Base-by-base conservation (phyloP, 1,140 invertebrate genomes). In the Eufriesea mexicana region DNA sequence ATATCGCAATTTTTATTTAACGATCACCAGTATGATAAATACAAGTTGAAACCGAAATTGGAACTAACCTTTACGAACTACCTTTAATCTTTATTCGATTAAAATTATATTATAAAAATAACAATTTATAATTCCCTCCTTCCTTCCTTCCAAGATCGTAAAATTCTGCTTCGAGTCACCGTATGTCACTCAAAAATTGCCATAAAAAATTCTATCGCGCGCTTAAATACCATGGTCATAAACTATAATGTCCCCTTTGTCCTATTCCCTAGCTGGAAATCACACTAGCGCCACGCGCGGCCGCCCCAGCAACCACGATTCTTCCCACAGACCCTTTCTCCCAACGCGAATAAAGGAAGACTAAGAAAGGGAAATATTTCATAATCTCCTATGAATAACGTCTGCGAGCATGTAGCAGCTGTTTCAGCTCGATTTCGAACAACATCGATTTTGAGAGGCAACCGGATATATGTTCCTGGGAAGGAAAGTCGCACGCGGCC, bases 401-500 rank as follows among this genome's bases (percentile, higher is more conserved):
- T 25, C 12, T 51, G 4, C 18, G 14, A 49, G 25, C 47, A 70
- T 51, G 47, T 25, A 28, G 14, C 47, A 28, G 4, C 23, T 25
- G 47, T 70, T 70, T 47, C 67, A 55, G 28, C 49, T 42, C 2
- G 12, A 72, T 72, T 77, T 54, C 62, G 18, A 68, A 20, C 54
- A 35, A 25, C 16, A 2, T 9, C 45, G 86, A 84, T 86, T 84
- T 80, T 76, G 55, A 59, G 68, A 81, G 55, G 45, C 47, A 86
- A 87, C 88, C 90, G 91, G 90, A 92, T 89, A 84, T 73, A 71
- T 47, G 82, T 75, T 87, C 76, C 79, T 62, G 61, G 82, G 70
- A 83, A 51, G 82, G 88, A 91, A 91, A 92, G 86, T 91, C 84
- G 86, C 85, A 91, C 89, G 76, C 84, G 72, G 79, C 71, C 84